These are phyloP conservation scores for Tipula lateralis DNA, from an alignment of 2,888 invertebrate genomes.

Conservation along the genomic window DNA sequence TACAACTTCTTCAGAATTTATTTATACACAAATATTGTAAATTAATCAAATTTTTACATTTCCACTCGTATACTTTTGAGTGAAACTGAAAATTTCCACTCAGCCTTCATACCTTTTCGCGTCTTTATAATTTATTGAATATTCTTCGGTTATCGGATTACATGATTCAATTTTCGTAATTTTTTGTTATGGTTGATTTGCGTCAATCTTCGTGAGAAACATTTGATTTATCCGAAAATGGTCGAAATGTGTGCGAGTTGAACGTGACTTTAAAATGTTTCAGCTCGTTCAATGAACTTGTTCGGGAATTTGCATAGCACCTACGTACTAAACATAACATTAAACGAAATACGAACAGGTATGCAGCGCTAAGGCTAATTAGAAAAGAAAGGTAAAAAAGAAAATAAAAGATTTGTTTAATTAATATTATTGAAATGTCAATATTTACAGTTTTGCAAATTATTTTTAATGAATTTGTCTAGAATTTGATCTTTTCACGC, in stretches of 20 bases:
- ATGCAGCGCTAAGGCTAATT: neutral
- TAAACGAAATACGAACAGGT: neutral
- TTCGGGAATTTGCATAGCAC: neutral
- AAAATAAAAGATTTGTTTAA: neutral
- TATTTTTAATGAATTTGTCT: neutral
- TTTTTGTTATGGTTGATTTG: neutral
- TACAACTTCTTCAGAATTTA: neutral
- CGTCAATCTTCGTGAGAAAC: neutral
- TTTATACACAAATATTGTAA: neutral
- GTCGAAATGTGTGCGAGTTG: no score
- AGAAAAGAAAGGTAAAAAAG: neutral
- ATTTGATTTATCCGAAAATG: neutral
- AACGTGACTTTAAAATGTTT: no score
- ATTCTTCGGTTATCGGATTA: neutral
- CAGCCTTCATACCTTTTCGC: neutral
- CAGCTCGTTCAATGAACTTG: neutral
- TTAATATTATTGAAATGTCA: neutral
- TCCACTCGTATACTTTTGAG: neutral
- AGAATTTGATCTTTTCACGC: neutral
- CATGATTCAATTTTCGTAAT: neutral
- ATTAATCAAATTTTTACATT: neutral
- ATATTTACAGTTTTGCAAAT: neutral
- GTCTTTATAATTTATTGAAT: neutral
- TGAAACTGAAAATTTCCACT: neutral
- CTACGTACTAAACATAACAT: neutral